These are phyloP conservation scores for Ectemnius cavifrons DNA, from an alignment of 2,888 invertebrate species.

Conservation along the genomic window DNA sequence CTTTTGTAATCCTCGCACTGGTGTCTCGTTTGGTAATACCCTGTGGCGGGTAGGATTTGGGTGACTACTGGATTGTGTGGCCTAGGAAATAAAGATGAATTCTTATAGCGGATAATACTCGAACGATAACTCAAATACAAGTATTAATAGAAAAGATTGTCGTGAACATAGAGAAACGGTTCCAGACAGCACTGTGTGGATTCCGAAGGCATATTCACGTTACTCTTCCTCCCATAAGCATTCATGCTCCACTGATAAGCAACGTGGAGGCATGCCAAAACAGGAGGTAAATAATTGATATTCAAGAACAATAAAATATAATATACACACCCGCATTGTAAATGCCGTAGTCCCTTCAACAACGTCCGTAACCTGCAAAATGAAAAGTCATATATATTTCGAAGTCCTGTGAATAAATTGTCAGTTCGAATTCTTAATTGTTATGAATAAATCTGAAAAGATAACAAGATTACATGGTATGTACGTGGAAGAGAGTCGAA, in stretches of 20 bases:
- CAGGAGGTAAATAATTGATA: conserved; percentile 79
- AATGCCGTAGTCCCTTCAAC: too few relatives aligned
- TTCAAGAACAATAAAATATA: too few relatives aligned
- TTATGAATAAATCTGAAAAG: too few relatives aligned
- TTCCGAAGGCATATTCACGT: conserved; percentile 88
- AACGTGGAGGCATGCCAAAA: conserved; percentile 88
- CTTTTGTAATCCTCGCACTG: too few relatives aligned
- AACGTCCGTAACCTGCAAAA: too few relatives aligned
- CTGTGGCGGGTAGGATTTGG: neutral
- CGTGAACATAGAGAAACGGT: conserved; percentile 87
- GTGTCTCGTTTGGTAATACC: too few relatives aligned
- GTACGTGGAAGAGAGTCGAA: too few relatives aligned
- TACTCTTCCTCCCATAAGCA: conserved; percentile 86
- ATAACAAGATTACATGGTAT: too few relatives aligned
- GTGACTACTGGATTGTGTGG: neutral
- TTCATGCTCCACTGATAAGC: conserved; percentile 84
- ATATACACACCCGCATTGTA: too few relatives aligned
- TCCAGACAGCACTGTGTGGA: conserved; percentile 86
- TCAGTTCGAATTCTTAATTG: too few relatives aligned
- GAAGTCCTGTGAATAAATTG: too few relatives aligned
- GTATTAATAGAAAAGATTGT: conserved; percentile 75
- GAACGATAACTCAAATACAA: neutral
- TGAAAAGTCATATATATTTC: too few relatives aligned
- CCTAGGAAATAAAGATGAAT: conserved; percentile 47
- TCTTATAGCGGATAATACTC: neutral